Conservation (phyloP, 2,888 invertebrate genomes). For the Tenthredo scrophulariae region DNA sequence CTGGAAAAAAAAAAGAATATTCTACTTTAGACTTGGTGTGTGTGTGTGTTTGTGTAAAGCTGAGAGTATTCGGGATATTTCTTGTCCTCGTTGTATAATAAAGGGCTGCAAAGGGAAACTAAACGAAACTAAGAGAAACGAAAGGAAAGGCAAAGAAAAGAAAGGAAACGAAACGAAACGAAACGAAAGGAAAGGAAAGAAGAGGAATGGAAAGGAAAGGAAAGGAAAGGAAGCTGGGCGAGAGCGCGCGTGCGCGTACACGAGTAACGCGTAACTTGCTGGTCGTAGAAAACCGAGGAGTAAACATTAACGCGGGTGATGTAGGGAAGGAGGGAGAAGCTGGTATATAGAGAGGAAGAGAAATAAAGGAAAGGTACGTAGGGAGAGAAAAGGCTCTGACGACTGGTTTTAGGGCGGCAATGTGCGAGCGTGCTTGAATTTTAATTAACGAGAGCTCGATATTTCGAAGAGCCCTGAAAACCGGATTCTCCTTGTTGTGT, state of each 20-base stretch:
- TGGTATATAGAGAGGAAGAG: neutral
- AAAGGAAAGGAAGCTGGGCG: neutral
- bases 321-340: neutral
- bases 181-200: neutral
- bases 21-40: neutral
- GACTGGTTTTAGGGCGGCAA: slow-evolving; percentile 51
- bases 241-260: neutral
- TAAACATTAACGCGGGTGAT: slow-evolving; percentile 3
- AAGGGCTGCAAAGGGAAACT: slow-evolving; percentile 6
- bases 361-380: slow-evolving; percentile 16
- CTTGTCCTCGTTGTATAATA: neutral
- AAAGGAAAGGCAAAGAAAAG: neutral
- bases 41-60: neutral
- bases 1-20: slow-evolving; percentile 8
- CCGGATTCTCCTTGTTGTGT: slow-evolving; percentile 24
- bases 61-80: neutral
- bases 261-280: slow-evolving; percentile 10
- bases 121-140: neutral
- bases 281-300: slow-evolving; percentile 2
- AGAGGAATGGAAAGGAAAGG: neutral
- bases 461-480: slow-evolving; percentile 40
- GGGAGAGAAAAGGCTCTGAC: slow-evolving; percentile 4
- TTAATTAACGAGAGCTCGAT: slow-evolving; percentile 46
- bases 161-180: neutral
- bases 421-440: slow-evolving; percentile 47